Evolutionary conservation across 2,797 vertebrate species (phyloP), one percentile per base, ranked within the genome.

Genomic region (Coregonus suidteri): DNA sequence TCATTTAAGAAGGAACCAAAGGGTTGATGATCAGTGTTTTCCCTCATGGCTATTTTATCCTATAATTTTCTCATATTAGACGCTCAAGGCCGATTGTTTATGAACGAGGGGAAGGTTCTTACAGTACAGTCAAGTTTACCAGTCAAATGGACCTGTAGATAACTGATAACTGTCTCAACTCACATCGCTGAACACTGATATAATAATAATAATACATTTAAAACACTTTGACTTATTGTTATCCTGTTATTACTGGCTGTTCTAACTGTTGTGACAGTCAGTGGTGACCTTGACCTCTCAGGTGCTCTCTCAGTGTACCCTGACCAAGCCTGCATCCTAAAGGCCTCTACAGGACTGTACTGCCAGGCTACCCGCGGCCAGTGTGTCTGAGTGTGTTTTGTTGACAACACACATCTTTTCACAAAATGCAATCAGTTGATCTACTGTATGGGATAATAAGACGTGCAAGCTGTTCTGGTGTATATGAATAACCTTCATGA

Each of bases 311-410:
- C 25, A 25, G 16, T n/a, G 16, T 11, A 3, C 71, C 14, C 14
- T 73, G 71, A 73, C 53, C 71, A 73, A 73, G 71, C 71, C n/a
- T 25, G 70, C 5, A 30, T 5, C 6, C 20, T 25, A 14, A n/a
- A 18, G 15, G 6, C 18, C 52, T 37, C 35, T 37, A 18, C 14
- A 18, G 34, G 6, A 73, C 15, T 1, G 9, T 73, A 56, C 31
- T 59, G 31, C 71, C 71, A 73, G 54, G 34, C 30, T 34, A 9
- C 16, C 31, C 16, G 1, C 71, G 18, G 53, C 20, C n/a, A 7
- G 16, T 35, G 35, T 70, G 13, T 54, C 25, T 25, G 25, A 25
- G 6, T 71, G 41, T 54, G 34, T 70, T 20, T 52, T 25, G 7
- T 52, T 31, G 20, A 66, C 64, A 67, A 30, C 67, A 69, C 35